Conservation (phyloP, 2,797 vertebrate species). For the Myotis planiceps region DNA sequence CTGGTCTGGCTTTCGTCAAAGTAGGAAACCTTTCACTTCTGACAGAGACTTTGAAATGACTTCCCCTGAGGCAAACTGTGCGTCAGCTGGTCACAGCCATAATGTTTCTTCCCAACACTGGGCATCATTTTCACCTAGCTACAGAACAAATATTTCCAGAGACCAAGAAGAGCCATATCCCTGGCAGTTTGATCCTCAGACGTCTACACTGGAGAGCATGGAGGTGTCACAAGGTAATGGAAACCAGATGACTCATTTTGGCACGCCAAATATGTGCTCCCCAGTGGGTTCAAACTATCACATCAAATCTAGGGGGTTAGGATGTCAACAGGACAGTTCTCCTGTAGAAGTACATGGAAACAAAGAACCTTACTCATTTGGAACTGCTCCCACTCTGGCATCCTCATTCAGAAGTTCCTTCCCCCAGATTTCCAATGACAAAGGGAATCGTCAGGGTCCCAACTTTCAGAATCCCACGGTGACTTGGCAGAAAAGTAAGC, state of each 20-base stretch:
- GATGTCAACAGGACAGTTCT: not conserved
- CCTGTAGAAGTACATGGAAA: not conserved
- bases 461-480: slow-evolving; percentile 56
- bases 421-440: slow-evolving; percentile 48
- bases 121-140: slow-evolving; percentile 31
- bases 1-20: slow-evolving; percentile 77
- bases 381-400: slow-evolving; percentile 1
- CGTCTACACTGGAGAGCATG: slow-evolving; percentile 60
- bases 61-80: slow-evolving; percentile 72
- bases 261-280: not conserved
- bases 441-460: slow-evolving; percentile 58
- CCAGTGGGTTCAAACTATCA: not conserved
- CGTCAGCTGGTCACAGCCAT: slow-evolving; percentile 35
- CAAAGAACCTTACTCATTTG: not conserved
- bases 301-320: not conserved
- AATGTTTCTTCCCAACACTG: slow-evolving; percentile 43
- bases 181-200: slow-evolving; percentile 64
- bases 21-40: slow-evolving; percentile 75
- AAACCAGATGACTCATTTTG: slow-evolving; percentile 47
- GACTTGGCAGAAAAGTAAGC: slow-evolving; percentile 59
- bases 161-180: slow-evolving; percentile 61
- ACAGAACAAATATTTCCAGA: slow-evolving; percentile 26
- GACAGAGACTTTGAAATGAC: slow-evolving; percentile 78
- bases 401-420: slow-evolving; percentile 32
- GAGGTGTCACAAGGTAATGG: slow-evolving; percentile 65